Evolutionary conservation across 2,113 vertebrate species (phyloP), one percentile per base, ranked within the genome.

Genomic region (Saguinus imperator): DNA sequence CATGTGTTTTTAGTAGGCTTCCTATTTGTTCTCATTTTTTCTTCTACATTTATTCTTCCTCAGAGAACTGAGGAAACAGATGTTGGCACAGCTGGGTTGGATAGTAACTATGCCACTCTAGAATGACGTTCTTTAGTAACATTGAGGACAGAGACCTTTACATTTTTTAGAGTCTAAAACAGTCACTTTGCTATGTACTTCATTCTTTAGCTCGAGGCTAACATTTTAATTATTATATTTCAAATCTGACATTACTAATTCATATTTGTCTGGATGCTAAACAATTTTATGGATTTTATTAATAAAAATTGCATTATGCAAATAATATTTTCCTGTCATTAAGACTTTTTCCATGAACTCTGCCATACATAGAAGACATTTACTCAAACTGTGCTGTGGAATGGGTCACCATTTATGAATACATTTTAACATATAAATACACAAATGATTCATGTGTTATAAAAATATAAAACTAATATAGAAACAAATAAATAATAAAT

Each of bases 1-100:
- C 18, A 48, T 4, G 87, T 50, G 6, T 23, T 96, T 25, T 81
- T 57, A 93, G 14, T 5, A 86, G 1, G 1, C 13, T 96, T 40
- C 61, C 32, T 1, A 2, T 3, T 76, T 25, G 17, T 48, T 87
- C 2, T 20, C 45, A 95, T 23, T 10, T 80, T 52, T n/a, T 82
- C 21, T 55, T 43, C 12, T 43, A 13, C 45, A 96, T 89, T 91
- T 87, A 13, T 82, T 94, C 35, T 29, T 2, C 72, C 17, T 8
- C 43, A 43, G 40, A 81, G 27, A 97, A 92, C 6, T 96, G n/a
- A 40, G 23, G 27, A 93, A 32, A 90, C 1, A 89, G 76, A 89
- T 37, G 0, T 57, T 80, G 0, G 25, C 43, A 20, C 43, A 58
- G 40, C 50, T 94, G 58, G 40, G 58, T 55, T 20, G 13, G 32